Evolutionary conservation across 2,888 invertebrate genomes (phyloP), one percentile per base, ranked within the genome.

Genomic region (Rhynchonema sp.): DNA sequence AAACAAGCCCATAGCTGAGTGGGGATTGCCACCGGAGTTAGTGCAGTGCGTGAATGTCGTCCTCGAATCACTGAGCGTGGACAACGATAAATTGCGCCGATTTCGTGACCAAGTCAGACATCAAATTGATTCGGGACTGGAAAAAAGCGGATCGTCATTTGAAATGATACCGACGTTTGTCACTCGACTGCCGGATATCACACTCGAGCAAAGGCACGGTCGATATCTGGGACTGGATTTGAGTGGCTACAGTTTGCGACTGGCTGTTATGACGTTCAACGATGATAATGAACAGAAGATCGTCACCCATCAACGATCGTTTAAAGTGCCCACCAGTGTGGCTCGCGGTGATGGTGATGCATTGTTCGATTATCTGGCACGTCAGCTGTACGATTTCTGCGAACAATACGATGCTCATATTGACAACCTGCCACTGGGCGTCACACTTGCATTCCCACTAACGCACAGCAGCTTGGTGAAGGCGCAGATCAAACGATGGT

Each of bases 161-260:
- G 92, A 91, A 77, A 92, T 92, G 77, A 91, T 85, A 76, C 84
- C 86, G 57, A 92, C 92, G 22, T 94, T 88, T 74, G 91, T 94
- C 59, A 86, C 90, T 75, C 85, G 88, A 76, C 81, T 94, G 66
- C 92, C 92, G 30, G 38, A 38, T 38, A 17, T n/a, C n/a, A n/a
- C n/a, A 17, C 38, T 38, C 38, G 38, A 17, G 17, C 6, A 38
- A 6, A 13, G 38, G 38, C 38, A 17, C 38, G 38, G 38, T 38
- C 38, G 38, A 38, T n/a, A n/a, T n/a, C n/a, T n/a, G n/a, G n/a
- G n/a, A n/a, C n/a, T n/a, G n/a, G n/a, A n/a, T n/a, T n/a, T n/a
- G n/a, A n/a, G n/a, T n/a, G n/a, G n/a, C n/a, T n/a, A n/a, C n/a
- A n/a, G n/a, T n/a, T n/a, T n/a, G n/a, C n/a, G n/a, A n/a, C n/a